Base-by-base conservation (phyloP, 2,797 vertebrate species). In the Perodicticus potto region DNA sequence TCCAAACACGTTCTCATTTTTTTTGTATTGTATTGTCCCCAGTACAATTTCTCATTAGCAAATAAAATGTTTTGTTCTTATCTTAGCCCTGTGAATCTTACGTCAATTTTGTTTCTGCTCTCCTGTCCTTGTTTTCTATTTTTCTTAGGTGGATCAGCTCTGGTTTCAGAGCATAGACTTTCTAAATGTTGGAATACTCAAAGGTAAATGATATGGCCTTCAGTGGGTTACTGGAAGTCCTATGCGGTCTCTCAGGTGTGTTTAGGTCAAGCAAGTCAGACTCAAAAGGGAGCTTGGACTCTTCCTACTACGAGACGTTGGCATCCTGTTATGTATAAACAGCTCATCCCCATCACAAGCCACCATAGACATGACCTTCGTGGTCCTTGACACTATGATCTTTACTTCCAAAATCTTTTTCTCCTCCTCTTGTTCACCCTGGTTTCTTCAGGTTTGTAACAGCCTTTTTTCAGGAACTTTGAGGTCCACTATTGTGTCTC, bases 401-500 rank as follows among this genome's bases (percentile, higher is more conserved):
- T 92, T 82, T 72, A 34, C 70, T 82, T 89, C 67, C 23, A 13
- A 55, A 78, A 34, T 57, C 61, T 84, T 89, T 5, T 67, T 73
- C 87, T 73, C 4, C 83, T 90, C 91, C n/a, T 57, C 55, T 69
- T 12, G 94, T 93, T 97, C 92, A 85, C 49, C 37, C 20, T 4
- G 89, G 82, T 88, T 76, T 55, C 83, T 67, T 40, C 59, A 76
- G 63, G 34, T 2, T 95, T 85, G 11, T 23, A 94, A 22, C 77
- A 27, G 0, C 23, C 65, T 12, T 32, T 32, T 80, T 5, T 63
- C 27, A 19, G 80, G 83, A 13, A 29, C 0, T 19, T 65, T 0
- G 8, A 49, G 20, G 2, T 83, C 74, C 84, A 7, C 43, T 43
- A 76, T 29, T 67, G 72, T 91, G 55, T 22, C 67, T 53, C 40